phyloP scores from a whole-genome alignment of 2,113 vertebrate species.

The Zingel zingel region DNA sequence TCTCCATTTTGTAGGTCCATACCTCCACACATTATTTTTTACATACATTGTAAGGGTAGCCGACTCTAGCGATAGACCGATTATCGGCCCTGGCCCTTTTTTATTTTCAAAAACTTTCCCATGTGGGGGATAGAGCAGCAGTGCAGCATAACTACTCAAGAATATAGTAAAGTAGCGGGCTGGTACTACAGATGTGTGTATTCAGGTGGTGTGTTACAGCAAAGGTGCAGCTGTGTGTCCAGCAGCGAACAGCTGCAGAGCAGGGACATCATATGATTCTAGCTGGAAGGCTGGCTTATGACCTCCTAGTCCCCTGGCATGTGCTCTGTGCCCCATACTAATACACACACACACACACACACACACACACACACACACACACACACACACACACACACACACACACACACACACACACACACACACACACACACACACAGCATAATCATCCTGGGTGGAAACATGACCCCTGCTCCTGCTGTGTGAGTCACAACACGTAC shows the following conservation, averaged over 20 bases:
- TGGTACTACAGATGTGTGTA: slow-evolving; percentile 9
- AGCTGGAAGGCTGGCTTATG: slow-evolving; percentile 63
- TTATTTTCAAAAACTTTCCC: too few relatives aligned
- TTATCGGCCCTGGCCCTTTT: too few relatives aligned
- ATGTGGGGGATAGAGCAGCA: neutral
- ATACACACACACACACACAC: slow-evolving; percentile 16
- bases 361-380: slow-evolving; percentile 14
- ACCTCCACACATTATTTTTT: too few relatives aligned
- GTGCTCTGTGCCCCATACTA: slow-evolving; percentile 45
- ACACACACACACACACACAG: slow-evolving; percentile 16
- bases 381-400: slow-evolving; percentile 14
- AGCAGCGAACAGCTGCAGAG: slow-evolving; percentile 38
- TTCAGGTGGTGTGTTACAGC: slow-evolving; percentile 40
- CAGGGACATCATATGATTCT: slow-evolving; percentile 65
- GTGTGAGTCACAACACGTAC: slow-evolving; percentile 42
- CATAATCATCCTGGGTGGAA: slow-evolving; percentile 20
- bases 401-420: slow-evolving; percentile 7
- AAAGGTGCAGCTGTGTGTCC: slow-evolving; percentile 44
- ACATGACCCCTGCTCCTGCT: slow-evolving; percentile 51
- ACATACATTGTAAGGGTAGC: too few relatives aligned
- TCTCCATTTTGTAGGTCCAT: too few relatives aligned
- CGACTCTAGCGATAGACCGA: too few relatives aligned
- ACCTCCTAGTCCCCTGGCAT: slow-evolving; percentile 53
- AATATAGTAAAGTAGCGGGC: neutral
- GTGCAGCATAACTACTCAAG: neutral